Conservation (phyloP, 2,113 vertebrate species). For the Xyliphius kryptos region DNA sequence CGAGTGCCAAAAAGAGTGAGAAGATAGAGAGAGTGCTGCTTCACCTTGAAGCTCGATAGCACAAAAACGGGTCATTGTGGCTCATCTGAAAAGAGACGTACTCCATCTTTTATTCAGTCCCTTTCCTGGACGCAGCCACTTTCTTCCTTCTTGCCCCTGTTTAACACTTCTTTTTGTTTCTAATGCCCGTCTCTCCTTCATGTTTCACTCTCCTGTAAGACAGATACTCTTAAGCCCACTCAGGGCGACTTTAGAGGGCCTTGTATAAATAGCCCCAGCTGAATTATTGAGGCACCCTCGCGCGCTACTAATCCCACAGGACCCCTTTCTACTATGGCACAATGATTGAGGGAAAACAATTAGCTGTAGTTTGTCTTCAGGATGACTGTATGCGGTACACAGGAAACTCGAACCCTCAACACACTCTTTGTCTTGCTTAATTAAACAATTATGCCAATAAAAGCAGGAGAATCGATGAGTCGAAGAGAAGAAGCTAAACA, state of each 20-base stretch:
- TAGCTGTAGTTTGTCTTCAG: slow-evolving; percentile 64
- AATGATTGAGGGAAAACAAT: slow-evolving; percentile 74
- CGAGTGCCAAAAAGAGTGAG: too few relatives aligned
- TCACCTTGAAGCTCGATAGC: slow-evolving; percentile 67
- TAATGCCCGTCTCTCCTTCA: slow-evolving; percentile 23
- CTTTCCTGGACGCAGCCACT: too few relatives aligned
- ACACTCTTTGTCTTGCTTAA: slow-evolving; percentile 65
- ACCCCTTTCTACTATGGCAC: slow-evolving; percentile 72
- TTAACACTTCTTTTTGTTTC: slow-evolving; percentile 30
- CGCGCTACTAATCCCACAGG: slow-evolving; percentile 72
- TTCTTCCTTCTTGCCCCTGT: slow-evolving; percentile 45
- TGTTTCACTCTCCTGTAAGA: slow-evolving; percentile 43
- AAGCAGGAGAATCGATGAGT: slow-evolving; percentile 63
- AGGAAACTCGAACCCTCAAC: slow-evolving; percentile 42
- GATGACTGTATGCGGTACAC: slow-evolving; percentile 40
- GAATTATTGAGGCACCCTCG: slow-evolving; percentile 73
- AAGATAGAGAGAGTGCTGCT: slow-evolving; percentile 38
- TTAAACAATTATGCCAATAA: slow-evolving; percentile 75
- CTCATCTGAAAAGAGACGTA: slow-evolving; percentile 50
- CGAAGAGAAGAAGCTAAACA: slow-evolving; percentile 58
- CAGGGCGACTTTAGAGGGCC: slow-evolving; percentile 70
- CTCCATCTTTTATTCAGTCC: slow-evolving; percentile 28
- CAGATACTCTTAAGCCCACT: slow-evolving; percentile 70
- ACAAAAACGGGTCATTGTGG: slow-evolving; percentile 59
- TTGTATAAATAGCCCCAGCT: slow-evolving; percentile 74